Conservation (phyloP, 2,113 vertebrate species). For the Scatophagus argus region DNA sequence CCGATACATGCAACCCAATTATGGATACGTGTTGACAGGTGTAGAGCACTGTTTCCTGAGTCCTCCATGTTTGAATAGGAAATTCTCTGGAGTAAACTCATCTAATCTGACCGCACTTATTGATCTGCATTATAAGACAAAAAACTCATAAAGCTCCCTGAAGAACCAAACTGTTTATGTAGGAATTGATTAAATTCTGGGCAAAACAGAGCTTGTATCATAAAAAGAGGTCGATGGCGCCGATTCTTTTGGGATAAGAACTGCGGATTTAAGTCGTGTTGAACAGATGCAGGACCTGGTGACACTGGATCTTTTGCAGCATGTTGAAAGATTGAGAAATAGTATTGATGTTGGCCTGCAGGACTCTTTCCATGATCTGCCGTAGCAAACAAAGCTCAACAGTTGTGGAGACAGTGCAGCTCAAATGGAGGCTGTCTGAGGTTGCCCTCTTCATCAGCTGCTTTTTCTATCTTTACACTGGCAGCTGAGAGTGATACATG, state of each 20-base stretch:
- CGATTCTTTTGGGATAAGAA: constrained; percentile 33
- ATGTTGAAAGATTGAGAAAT: constrained; percentile 30
- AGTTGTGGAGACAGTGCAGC: constrained; percentile 21
- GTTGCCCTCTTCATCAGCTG: constrained; percentile 49
- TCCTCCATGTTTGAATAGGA: constrained; percentile 30
- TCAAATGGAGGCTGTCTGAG: constrained; percentile 37
- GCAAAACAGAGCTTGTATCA: constrained; percentile 36
- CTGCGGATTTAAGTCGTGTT: constrained; percentile 10
- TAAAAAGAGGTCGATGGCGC: constrained; percentile 34
- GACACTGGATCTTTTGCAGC: constrained; percentile 9
- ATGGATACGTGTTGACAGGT: constrained; percentile 39
- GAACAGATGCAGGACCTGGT: constrained; percentile 22
- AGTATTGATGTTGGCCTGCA: constrained; percentile 20
- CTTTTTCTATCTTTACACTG: constrained; percentile 39
- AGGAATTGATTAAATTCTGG: constrained; percentile 51
- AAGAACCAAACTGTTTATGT: constrained; percentile 46
- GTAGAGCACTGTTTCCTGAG: constrained; percentile 18
- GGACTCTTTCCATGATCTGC: constrained; percentile 14
- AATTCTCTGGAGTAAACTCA: constrained; percentile 32
- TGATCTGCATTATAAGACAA: constrained; percentile 34
- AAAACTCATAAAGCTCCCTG: constrained; percentile 26
- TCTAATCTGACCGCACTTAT: constrained; percentile 46
- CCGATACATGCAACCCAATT: constrained; percentile 20
- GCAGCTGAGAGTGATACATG: constrained; percentile 51
- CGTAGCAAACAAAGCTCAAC: constrained; percentile 3